Evolutionary conservation across 2,888 invertebrate species (phyloP), one percentile per base, ranked within the genome.

Genomic region (Luperina testacea): DNA sequence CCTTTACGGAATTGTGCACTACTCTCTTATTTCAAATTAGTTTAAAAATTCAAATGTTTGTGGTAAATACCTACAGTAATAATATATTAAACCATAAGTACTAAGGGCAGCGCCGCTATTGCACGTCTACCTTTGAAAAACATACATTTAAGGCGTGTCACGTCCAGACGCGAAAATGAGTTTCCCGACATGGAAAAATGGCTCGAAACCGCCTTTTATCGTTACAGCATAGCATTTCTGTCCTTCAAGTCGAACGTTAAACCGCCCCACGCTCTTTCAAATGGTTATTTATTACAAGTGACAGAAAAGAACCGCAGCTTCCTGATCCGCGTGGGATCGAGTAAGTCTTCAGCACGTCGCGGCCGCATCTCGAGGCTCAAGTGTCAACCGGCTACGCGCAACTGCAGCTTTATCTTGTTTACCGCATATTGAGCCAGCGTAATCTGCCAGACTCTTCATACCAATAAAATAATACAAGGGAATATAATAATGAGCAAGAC

Each of bases 311-410:
- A 94, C 95, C 95, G 90, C 95, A 95, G 94, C 92, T 95, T 96
- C 95, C 95, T 93, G 92, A 90, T 90, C 84, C 89, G 91, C 94
- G 94, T 94, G 94, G 92, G 94, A 94, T 91, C 90, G 89, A 89
- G 89, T 91, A 91, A 92, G 93, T 90, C 92, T 92, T 92, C 92
- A 89, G 88, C 90, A 81, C 88, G 87, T 90, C 88, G 84, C 88
- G 89, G 87, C 88, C 90, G 81, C 85, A 78, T 91, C 90, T 91
- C 87, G 83, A 78, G 92, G 94, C 94, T 96, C 94, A 88, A 91
- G 93, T 96, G 94, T 94, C 96, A 95, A 95, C 95, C 94, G 91
- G 94, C 91, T 93, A 91, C 91, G 91, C 90, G 92, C 94, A 94
- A 94, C 93, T 93, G 90, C 91, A 93, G 88, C 85, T 91, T 92